Base-by-base conservation (phyloP, 2,113 vertebrate genomes). In the Brienomyrus longianalis region DNA sequence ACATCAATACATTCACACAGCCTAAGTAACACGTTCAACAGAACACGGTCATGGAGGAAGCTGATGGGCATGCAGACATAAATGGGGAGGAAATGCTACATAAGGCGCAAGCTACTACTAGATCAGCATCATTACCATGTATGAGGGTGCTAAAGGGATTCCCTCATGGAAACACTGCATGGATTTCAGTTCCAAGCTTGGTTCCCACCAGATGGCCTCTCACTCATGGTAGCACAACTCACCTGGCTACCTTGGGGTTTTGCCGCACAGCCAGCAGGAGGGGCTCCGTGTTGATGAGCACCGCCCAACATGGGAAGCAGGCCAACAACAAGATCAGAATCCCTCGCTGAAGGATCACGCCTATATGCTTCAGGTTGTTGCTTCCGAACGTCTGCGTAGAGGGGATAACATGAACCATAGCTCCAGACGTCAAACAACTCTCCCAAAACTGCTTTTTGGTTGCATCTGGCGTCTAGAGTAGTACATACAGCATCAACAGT, bases 271-370 rank as follows among this genome's bases (percentile, higher is more conserved):
- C 95, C 90, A 97, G 94, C 88, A 98, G 93, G 84, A 99, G 94
- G 35, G 87, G 92, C 91, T 98, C 93, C 0, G 97, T 98, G 95
- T 98, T 99, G 92, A 99, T 92, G 88, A 98, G 97, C 51, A 98
- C 2, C 0, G 97, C 98, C 97, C 98, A 99, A 94, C 98, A 99
- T 52, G 97, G 98, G 59, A 98, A 97, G 94, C 97, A 98, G 91
- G 95, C 96, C 1, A 98, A 94, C 9, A 99, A 95, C 45, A 98
- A 95, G 84, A 98, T 96, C 86, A 98, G 93, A 43, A 94, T 87
- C 1, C 96, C 96, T 1, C 95, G 94, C 91, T 99, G 98, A 83
- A 99, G 94, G 91, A 98, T 97, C 89, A 97, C 95, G 2, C 98
- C 98, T 2, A 98, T 96, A 0, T 93, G 90, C 94, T 97, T 98